phyloP scores from a whole-genome alignment of 2,888 invertebrate genomes.

The Monoplex corrugatus region DNA sequence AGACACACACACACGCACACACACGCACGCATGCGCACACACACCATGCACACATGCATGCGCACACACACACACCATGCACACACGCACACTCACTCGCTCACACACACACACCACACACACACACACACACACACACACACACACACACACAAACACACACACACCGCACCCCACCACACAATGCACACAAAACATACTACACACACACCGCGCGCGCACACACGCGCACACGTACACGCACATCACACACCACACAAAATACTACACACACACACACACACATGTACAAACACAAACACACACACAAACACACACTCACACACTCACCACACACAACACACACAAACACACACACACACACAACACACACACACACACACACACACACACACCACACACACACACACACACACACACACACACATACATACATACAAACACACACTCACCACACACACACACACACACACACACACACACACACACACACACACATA shows the following conservation, averaged over 20 bases:
- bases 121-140: background rate
- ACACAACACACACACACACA: too few species aligned
- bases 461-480: slow-evolving; percentile 1
- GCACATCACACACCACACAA: background rate
- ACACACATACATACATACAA: background rate
- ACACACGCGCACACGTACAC: background rate
- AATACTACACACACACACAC: background rate
- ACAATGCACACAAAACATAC: too few species aligned
- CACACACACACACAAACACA: background rate
- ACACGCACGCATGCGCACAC: background rate
- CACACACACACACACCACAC: background rate
- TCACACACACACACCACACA: too few species aligned
- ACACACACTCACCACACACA: background rate
- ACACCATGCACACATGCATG: too few species aligned
- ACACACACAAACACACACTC: background rate
- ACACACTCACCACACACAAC: background rate
- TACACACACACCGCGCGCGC: background rate
- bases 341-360: background rate
- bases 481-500: background rate
- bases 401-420: background rate
- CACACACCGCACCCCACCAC: background rate
- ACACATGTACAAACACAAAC: background rate
- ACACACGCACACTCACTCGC: too few species aligned
- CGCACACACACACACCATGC: too few species aligned
- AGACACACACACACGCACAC: background rate